Percentiles rank a stretch among this genome's conserved stretches.
phyloP scores from a whole-genome alignment of 2,888 invertebrate species.

The Pterobdella sp. region DNA sequence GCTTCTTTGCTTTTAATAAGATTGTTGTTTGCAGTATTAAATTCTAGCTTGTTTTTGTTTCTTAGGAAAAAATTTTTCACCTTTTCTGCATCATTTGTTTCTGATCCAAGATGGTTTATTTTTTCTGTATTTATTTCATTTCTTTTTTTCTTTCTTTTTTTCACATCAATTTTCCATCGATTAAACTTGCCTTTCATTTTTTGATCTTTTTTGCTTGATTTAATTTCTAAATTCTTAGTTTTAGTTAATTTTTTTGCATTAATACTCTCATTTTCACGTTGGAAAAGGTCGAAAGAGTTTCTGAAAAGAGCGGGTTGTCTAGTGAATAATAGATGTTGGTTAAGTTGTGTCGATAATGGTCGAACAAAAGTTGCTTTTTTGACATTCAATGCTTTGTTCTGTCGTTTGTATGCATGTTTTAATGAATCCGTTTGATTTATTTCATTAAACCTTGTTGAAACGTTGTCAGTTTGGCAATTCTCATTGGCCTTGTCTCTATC shows the following conservation, averaged over 20 bases:
- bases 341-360: not conserved
- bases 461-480: too few relatives aligned
- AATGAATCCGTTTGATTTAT: too few relatives aligned
- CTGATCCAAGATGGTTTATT: not conserved
- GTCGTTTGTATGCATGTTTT: not conserved
- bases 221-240: not conserved
- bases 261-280: too few relatives aligned
- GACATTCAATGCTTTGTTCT: not conserved
- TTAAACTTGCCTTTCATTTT: not conserved
- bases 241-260: too few relatives aligned
- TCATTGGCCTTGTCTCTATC: too few relatives aligned
- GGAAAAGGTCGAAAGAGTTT: slow-evolving; percentile 2
- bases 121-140: not conserved
- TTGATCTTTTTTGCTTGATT: not conserved
- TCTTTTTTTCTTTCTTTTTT: not conserved
- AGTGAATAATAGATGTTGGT: not conserved
- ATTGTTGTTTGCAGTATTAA: not conserved
- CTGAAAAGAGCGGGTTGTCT: slow-evolving; percentile 2
- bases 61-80: not conserved
- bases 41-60: not conserved
- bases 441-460: not conserved
- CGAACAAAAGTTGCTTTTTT: not conserved
- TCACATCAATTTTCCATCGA: not conserved
- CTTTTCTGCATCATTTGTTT: not conserved
- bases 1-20: not conserved